Conservation (phyloP, 2,113 vertebrate genomes). For the Aspidoscelis tigris region DNA sequence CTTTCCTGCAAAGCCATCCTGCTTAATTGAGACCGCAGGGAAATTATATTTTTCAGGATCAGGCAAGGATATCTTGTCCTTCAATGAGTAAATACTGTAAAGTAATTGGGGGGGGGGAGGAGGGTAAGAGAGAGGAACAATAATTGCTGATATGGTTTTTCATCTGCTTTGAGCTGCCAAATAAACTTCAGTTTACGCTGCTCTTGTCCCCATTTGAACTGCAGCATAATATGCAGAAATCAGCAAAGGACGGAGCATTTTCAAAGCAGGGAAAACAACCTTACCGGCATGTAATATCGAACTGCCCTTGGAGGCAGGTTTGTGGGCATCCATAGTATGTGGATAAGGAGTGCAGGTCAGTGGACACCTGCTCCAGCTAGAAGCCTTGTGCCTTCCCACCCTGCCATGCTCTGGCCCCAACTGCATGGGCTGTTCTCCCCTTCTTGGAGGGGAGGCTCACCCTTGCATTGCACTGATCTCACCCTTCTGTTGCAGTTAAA, state of each 20-base stretch:
- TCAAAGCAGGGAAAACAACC: neutral
- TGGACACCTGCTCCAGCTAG: no score
- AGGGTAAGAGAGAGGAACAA: neutral
- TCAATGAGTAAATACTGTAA: conserved; percentile 4
- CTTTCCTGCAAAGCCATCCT: conserved; percentile 10
- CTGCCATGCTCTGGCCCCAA: no score
- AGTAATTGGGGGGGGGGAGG: neutral
- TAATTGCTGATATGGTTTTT: neutral
- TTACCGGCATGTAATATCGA: neutral
- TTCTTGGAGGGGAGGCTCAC: no score
- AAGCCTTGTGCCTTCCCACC: no score
- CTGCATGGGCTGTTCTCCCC: no score
- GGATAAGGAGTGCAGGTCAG: no score
- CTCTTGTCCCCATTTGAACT: neutral
- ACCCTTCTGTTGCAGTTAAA: no score
- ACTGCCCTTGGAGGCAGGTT: neutral
- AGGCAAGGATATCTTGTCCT: neutral
- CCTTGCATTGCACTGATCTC: no score
- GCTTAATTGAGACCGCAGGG: conserved; percentile 40
- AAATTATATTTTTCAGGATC: neutral
- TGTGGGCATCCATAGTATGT: no score
- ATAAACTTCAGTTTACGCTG: neutral
- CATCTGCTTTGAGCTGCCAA: neutral
- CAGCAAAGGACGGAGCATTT: neutral
- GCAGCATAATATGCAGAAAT: neutral